Evolutionary conservation across 2,888 invertebrate species (phyloP).

Genomic region (Smittia sp.): DNA sequence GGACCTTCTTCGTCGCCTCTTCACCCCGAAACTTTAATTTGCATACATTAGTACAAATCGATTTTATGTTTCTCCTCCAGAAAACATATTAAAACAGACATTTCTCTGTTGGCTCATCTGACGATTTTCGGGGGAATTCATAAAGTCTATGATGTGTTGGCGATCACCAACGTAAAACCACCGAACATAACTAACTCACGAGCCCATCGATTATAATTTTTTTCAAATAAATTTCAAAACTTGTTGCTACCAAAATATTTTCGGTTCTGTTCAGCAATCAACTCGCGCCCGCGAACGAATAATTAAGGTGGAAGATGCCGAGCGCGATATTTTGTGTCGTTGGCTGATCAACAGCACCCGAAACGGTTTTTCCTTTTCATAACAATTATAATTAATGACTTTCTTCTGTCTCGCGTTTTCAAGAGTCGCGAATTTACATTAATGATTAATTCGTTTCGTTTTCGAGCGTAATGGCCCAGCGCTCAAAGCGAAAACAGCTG

Average conservation of each 20-base stretch:
- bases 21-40: slow-evolving; percentile 28
- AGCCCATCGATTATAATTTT: not conserved
- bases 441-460: slow-evolving; percentile 34
- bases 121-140: not conserved
- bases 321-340: not conserved
- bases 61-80: slow-evolving; percentile 38
- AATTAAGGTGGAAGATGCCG: slow-evolving; percentile 36
- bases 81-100: slow-evolving; percentile 7
- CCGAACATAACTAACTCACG: no score
- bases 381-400: slow-evolving; percentile 40
- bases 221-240: slow-evolving; percentile 22
- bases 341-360: slow-evolving; percentile 11
- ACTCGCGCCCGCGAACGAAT: slow-evolving; percentile 2
- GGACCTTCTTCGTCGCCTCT: slow-evolving; percentile 1
- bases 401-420: slow-evolving; percentile 6
- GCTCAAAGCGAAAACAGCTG: not conserved
- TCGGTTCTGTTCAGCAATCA: slow-evolving; percentile 27
- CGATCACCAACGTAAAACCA: no score
- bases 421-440: slow-evolving; percentile 35
- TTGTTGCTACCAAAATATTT: slow-evolving; percentile 34
- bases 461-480: not conserved
- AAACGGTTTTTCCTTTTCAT: slow-evolving; percentile 29
- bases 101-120: not conserved
- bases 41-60: slow-evolving; percentile 41
- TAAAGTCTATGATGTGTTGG: no score